These are phyloP conservation scores for Diachasmimorpha longicaudata DNA, from an alignment of 1,140 invertebrate species.

Conservation along the genomic window DNA sequence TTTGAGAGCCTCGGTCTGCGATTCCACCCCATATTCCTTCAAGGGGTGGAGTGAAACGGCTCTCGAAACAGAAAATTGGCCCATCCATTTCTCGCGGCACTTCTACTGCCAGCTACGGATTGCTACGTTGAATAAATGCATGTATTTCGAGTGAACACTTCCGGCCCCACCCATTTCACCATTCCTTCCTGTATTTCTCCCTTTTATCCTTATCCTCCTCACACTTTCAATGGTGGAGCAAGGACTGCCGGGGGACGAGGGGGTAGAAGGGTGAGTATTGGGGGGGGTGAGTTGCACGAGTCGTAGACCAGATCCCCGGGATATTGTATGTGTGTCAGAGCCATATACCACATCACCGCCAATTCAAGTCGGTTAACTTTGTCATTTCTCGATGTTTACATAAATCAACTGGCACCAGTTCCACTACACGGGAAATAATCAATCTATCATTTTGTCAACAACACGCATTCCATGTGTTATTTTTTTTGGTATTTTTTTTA, in stretches of 20 bases:
- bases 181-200: neutral
- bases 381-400: constrained; percentile 2
- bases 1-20: neutral
- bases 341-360: neutral
- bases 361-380: constrained; percentile 10
- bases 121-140: constrained; percentile 51
- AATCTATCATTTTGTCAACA: constrained; percentile 10
- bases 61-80: constrained; percentile 53
- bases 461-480: neutral
- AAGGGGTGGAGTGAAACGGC: constrained; percentile 10
- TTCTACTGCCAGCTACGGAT: constrained; percentile 40
- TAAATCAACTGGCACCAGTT: neutral
- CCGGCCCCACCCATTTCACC: constrained; percentile 10
- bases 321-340: neutral
- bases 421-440: neutral
- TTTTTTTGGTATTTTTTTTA: neutral
- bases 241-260: no score
- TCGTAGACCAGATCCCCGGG: neutral
- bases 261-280: neutral
- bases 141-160: constrained; percentile 42
- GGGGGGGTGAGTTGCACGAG: constrained; percentile 23
- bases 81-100: constrained; percentile 51
- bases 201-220: constrained; percentile 21
- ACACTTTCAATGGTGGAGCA: constrained; percentile 17
- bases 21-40: neutral